These are phyloP conservation scores for Clangula hyemalis DNA, from an alignment of 2,797 vertebrate genomes.

Conservation along the genomic window DNA sequence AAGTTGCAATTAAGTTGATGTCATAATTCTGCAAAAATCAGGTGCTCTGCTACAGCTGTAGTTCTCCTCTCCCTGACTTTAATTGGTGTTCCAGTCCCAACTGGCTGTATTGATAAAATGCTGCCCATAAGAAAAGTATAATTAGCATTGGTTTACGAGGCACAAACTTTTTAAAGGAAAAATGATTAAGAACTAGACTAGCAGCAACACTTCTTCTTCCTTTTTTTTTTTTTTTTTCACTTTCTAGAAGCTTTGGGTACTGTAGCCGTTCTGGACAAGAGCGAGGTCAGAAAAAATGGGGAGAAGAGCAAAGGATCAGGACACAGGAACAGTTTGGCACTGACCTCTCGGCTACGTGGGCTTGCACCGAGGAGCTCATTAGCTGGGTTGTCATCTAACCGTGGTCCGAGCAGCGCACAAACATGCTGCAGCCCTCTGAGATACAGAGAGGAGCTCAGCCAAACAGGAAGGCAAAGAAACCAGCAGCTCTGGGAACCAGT, in stretches of 20 bases:
- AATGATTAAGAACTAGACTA: not conserved
- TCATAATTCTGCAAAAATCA: constrained; percentile 1
- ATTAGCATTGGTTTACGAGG: constrained; percentile 1
- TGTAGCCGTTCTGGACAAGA: not conserved
- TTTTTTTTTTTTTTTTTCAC: not conserved
- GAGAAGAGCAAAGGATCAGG: not conserved
- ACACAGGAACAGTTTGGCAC: not conserved
- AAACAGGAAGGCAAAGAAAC: not conserved
- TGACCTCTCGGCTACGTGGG: not conserved
- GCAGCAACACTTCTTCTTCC: not conserved
- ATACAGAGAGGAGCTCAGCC: not conserved
- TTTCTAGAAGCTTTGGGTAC: not conserved
- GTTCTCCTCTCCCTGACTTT: not conserved
- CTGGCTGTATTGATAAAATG: not conserved
- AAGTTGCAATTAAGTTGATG: constrained; percentile 48
- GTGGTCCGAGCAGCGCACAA: not conserved
- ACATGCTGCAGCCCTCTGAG: not conserved
- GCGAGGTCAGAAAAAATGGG: not conserved
- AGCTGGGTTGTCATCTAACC: not conserved
- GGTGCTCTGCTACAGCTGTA: not conserved
- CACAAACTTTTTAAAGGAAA: not conserved
- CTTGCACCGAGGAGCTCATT: not conserved
- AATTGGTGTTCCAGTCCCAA: constrained; percentile 23
- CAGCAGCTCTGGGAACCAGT: not conserved
- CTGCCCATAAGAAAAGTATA: not conserved